phyloP scores from a whole-genome alignment of 2,888 invertebrate genomes.

The Megaustenia siamemsis region DNA sequence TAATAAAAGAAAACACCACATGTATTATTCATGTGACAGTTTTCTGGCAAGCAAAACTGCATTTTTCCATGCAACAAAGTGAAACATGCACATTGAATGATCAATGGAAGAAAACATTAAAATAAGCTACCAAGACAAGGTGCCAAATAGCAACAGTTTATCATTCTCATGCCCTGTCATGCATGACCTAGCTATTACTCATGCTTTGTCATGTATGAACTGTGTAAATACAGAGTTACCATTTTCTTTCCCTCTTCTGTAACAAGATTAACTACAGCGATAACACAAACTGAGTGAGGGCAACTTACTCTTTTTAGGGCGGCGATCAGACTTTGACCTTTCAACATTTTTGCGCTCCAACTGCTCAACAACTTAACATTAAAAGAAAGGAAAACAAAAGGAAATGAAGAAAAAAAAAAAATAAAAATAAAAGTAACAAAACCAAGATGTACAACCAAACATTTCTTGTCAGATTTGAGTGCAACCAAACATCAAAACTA shows the following conservation, averaged over 20 bases:
- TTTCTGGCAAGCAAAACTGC: no score
- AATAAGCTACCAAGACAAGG: no score
- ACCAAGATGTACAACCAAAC: no score
- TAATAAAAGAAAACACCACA: no score
- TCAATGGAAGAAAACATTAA: background rate
- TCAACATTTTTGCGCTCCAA: conserved; percentile 72
- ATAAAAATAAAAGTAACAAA: conserved; percentile 43
- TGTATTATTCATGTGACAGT: no score
- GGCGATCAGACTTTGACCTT: conserved; percentile 75
- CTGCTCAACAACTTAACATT: conserved; percentile 70
- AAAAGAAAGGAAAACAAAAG: conserved; percentile 5
- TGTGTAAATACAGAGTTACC: no score
- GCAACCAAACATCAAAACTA: no score
- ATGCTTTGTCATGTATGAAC: no score
- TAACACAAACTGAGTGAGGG: background rate
- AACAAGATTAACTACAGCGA: background rate
- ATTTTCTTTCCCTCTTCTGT: background rate
- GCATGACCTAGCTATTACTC: no score
- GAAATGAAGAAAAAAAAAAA: conserved; percentile 23
- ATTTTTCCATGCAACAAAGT: background rate
- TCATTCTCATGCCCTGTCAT: no score
- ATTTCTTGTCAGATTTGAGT: no score
- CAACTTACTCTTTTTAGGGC: conserved; percentile 48
- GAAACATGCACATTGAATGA: background rate
- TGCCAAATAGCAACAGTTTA: no score